Evolutionary conservation across 2,888 invertebrate species (phyloP).

Genomic region (Temnothorax rugatulus): DNA sequence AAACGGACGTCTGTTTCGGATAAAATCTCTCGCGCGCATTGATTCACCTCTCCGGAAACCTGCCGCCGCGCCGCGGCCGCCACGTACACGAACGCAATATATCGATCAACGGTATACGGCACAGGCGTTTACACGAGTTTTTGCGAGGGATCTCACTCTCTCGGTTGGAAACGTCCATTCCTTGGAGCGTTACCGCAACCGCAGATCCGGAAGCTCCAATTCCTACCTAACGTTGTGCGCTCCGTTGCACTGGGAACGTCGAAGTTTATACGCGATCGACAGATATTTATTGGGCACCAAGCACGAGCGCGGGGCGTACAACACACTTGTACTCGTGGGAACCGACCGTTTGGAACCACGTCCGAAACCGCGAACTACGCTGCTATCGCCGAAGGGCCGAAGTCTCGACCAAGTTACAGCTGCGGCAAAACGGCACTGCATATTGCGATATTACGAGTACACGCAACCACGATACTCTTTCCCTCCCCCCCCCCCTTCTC

Average conservation of each 20-base stretch:
- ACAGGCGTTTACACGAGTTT: slow-evolving; percentile 18
- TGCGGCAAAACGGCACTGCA: slow-evolving; percentile 17
- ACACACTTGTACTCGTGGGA: slow-evolving; percentile 45
- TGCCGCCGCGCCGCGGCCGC: too few relatives aligned
- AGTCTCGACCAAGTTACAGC: slow-evolving; percentile 21
- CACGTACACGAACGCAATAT: not conserved
- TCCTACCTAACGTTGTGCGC: slow-evolving; percentile 40
- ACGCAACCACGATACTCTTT: slow-evolving; percentile 4
- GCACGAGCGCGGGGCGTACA: not conserved
- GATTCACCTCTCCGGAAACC: slow-evolving; percentile 1
- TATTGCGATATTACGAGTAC: slow-evolving; percentile 24
- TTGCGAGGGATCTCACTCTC: slow-evolving; percentile 16
- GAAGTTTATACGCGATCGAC: slow-evolving; percentile 53
- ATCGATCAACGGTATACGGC: slow-evolving; percentile 17
- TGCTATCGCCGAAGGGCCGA: slow-evolving; percentile 37
- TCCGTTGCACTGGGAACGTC: slow-evolving; percentile 38
- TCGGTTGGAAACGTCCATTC: slow-evolving; percentile 26
- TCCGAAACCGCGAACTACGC: slow-evolving; percentile 36
- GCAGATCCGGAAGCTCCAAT: slow-evolving; percentile 51
- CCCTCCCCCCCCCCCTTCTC: too few relatives aligned
- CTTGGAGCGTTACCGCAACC: slow-evolving; percentile 48
- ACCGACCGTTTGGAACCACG: slow-evolving; percentile 41
- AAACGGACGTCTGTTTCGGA: slow-evolving; percentile 32
- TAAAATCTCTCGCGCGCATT: slow-evolving; percentile 39
- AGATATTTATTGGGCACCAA: slow-evolving; percentile 47